phyloP scores from a whole-genome alignment of 1,140 invertebrate species.

The Maniola jurtina region DNA sequence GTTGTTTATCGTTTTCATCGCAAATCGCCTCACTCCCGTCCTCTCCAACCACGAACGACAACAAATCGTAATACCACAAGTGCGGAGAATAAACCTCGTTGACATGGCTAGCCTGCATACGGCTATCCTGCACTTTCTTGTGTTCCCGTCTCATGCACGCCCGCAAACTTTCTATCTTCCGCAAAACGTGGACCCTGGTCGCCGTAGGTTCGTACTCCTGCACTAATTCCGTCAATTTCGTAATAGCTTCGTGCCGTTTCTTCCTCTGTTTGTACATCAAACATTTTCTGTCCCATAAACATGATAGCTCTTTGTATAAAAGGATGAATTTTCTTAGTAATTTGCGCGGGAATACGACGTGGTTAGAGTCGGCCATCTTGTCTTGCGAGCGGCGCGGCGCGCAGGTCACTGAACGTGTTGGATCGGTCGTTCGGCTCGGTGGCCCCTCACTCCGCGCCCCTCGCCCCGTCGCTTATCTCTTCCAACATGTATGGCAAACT shows the following conservation, averaged over 20 bases:
- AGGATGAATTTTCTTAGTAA: conserved; percentile 54
- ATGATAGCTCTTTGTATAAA: conserved; percentile 53
- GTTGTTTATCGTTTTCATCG: conserved; percentile 22
- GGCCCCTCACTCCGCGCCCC: conserved; percentile 7
- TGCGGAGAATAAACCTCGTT: conserved; percentile 53
- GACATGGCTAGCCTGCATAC: conserved; percentile 33
- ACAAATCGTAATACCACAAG: conserved; percentile 64
- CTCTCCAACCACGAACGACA: conserved; percentile 52
- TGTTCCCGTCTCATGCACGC: conserved; percentile 60
- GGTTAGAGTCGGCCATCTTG: conserved; percentile 48
- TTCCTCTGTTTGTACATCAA: conserved; percentile 53
- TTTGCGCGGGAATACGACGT: conserved; percentile 57
- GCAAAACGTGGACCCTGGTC: conserved; percentile 58
- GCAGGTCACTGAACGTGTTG: conserved; percentile 57
- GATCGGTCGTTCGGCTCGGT: not conserved
- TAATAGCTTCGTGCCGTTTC: conserved; percentile 55
- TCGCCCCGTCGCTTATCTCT: conserved; percentile 7
- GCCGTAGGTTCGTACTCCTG: conserved; percentile 54
- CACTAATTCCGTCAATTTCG: conserved; percentile 54
- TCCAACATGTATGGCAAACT: conserved; percentile 2
- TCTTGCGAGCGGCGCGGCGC: conserved; percentile 61
- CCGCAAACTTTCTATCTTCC: conserved; percentile 66
- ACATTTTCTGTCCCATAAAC: conserved; percentile 56
- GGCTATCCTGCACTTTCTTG: conserved; percentile 51
- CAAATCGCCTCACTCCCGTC: conserved; percentile 10